phyloP scores from a whole-genome alignment of 2,113 vertebrate genomes.

The Pelobates fuscus region DNA sequence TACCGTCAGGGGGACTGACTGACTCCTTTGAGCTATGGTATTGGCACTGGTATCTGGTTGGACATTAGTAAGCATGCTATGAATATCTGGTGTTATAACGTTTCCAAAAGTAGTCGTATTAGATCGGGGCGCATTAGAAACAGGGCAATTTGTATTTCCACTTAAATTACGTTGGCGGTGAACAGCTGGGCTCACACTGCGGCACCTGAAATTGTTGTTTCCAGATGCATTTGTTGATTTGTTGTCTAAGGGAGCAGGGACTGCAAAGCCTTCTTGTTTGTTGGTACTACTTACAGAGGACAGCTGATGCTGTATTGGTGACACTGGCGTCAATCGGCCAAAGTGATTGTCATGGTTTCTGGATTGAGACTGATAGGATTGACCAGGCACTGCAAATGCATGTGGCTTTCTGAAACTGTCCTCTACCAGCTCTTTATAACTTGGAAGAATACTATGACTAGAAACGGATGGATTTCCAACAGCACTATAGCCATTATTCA shows the following conservation, averaged over 20 bases:
- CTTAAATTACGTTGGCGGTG: constrained; percentile 88
- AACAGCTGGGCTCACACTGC: constrained; percentile 95
- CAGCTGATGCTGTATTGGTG: constrained; percentile 89
- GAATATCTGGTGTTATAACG: constrained; percentile 81
- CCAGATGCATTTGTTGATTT: constrained; percentile 74
- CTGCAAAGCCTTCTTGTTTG: constrained; percentile 94
- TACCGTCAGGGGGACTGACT: constrained; percentile 92
- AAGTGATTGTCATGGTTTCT: constrained; percentile 86
- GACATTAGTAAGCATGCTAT: constrained; percentile 80
- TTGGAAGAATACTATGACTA: constrained; percentile 83
- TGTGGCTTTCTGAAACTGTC: constrained; percentile 97
- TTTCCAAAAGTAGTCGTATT: constrained; percentile 86
- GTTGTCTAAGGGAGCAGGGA: constrained; percentile 92
- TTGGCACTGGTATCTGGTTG: constrained; percentile 76
- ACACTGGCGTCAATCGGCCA: constrained; percentile 91
- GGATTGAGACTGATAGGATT: constrained; percentile 85
- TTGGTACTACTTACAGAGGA: constrained; percentile 73
- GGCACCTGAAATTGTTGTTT: constrained; percentile 82
- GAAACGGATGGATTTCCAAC: constrained; percentile 71
- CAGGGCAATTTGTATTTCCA: constrained; percentile 78
- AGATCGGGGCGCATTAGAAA: constrained; percentile 75
- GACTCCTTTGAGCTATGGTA: constrained; percentile 92
- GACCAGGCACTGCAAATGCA: constrained; percentile 91
- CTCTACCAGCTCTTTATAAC: constrained; percentile 93
- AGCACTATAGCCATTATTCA: constrained; percentile 86